These are phyloP conservation scores for Diabrotica virgifera DNA, from an alignment of 1,140 invertebrate species.

Conservation along the genomic window DNA sequence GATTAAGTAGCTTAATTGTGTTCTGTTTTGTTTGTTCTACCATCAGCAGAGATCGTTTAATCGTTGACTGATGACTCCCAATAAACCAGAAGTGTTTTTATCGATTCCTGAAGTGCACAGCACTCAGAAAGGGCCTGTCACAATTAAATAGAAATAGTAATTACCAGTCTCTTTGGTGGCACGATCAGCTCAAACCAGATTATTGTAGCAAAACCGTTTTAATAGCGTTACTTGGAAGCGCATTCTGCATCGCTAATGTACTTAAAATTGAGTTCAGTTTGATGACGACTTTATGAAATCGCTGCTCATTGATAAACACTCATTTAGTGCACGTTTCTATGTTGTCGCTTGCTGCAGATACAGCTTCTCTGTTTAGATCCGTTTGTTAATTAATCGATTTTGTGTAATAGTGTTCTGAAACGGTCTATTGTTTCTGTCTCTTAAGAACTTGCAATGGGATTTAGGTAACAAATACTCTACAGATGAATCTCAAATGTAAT, in stretches of 20 bases:
- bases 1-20: background rate
- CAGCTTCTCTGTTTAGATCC: background rate
- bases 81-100: background rate
- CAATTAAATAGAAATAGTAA: slow-evolving; percentile 10
- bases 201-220: slow-evolving; percentile 14
- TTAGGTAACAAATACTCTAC: background rate
- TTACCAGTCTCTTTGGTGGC: slow-evolving; percentile 10
- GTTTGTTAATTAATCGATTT: slow-evolving; percentile 8
- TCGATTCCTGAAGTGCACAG: background rate
- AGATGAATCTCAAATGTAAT: too few relatives aligned
- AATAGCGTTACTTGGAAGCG: slow-evolving; percentile 14
- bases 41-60: background rate
- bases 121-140: background rate
- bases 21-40: background rate
- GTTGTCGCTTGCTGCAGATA: background rate
- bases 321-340: slow-evolving; percentile 5
- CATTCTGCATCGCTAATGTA: slow-evolving; percentile 16
- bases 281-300: slow-evolving; percentile 17
- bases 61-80: background rate
- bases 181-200: slow-evolving; percentile 13
- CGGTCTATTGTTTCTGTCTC: background rate
- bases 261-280: slow-evolving; percentile 11
- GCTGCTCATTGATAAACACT: slow-evolving; percentile 6
- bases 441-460: background rate
- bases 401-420: background rate